Evolutionary conservation across 2,888 invertebrate genomes (phyloP).

Genomic region (Sinotaia quadrata): DNA sequence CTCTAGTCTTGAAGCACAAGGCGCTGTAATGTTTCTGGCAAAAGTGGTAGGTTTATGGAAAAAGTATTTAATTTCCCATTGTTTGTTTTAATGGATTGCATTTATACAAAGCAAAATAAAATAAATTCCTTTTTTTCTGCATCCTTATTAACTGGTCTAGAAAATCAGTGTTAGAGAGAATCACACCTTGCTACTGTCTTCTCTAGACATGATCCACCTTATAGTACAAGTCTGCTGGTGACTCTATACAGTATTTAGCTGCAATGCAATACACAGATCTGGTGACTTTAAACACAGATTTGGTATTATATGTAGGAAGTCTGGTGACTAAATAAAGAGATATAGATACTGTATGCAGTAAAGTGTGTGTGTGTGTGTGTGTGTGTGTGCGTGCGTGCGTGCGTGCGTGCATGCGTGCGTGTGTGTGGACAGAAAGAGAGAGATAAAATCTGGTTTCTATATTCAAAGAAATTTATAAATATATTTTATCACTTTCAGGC

Average conservation of each 20-base stretch:
- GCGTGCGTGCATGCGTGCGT: constrained; percentile 10
- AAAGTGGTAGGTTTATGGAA: constrained; percentile 26
- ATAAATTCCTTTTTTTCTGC: too few relatives aligned
- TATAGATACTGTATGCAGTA: neutral
- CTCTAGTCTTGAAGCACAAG: constrained; percentile 16
- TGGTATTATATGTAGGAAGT: neutral
- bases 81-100: too few relatives aligned
- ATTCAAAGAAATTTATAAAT: too few relatives aligned
- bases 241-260: neutral
- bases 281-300: neutral
- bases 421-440: too few relatives aligned
- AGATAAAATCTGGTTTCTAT: too few relatives aligned
- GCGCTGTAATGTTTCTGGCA: constrained; percentile 32
- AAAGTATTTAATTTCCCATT: neutral
- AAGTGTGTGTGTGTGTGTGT: neutral
- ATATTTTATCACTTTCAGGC: too few relatives aligned
- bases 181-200: too few relatives aligned
- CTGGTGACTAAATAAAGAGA: neutral
- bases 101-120: too few relatives aligned
- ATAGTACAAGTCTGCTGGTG: too few relatives aligned
- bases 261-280: neutral
- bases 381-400: neutral
- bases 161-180: too few relatives aligned
- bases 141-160: too few relatives aligned
- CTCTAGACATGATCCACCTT: too few relatives aligned